phyloP scores from a whole-genome alignment of 2,113 vertebrate genomes.

The Vulpes lagopus region DNA sequence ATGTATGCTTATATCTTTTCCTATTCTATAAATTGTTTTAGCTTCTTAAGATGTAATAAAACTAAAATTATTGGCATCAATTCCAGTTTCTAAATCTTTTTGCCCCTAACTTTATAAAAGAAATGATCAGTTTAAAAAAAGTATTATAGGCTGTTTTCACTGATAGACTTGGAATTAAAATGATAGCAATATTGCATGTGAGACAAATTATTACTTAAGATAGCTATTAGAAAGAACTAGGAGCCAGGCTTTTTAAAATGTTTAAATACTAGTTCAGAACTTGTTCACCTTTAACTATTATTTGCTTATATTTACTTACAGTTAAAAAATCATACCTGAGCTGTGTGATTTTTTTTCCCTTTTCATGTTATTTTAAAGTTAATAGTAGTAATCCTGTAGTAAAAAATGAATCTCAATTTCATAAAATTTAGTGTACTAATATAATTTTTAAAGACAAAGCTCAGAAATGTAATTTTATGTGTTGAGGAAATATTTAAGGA shows the following conservation, averaged over 20 bases:
- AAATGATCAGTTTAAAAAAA: background rate
- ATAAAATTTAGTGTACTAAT: background rate
- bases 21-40: constrained; percentile 10
- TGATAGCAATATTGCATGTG: background rate
- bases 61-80: background rate
- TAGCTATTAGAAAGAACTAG: background rate
- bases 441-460: constrained; percentile 55
- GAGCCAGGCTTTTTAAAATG: too few species aligned
- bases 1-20: background rate
- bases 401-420: constrained; percentile 20
- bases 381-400: background rate
- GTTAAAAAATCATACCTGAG: background rate
- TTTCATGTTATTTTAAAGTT: background rate
- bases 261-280: constrained; percentile 8
- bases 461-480: constrained; percentile 36
- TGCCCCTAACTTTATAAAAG: background rate
- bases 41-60: constrained; percentile 12
- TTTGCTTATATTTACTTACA: constrained; percentile 18
- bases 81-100: background rate
- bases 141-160: background rate
- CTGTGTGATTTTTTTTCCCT: background rate
- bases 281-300: background rate
- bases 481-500: constrained; percentile 35
- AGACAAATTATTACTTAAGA: background rate
- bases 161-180: background rate